phyloP scores from a whole-genome alignment of 1,140 invertebrate genomes.

The Laodelphax striatellus region DNA sequence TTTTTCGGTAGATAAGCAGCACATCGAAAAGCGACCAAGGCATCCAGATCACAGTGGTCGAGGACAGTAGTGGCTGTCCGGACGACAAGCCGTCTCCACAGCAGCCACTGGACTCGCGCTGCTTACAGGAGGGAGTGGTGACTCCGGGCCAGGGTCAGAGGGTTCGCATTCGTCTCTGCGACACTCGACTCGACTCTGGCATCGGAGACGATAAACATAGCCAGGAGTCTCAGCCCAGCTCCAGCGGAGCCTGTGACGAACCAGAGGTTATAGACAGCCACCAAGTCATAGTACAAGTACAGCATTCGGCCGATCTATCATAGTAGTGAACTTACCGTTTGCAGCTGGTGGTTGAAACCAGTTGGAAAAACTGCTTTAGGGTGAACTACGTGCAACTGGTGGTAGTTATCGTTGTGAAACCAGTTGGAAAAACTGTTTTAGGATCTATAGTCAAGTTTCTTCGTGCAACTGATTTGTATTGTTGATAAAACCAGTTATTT shows the following conservation, averaged over 20 bases:
- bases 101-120: background rate
- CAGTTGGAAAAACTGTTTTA: no score
- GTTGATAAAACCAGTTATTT: no score
- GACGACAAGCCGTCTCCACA: background rate
- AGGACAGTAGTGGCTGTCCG: background rate
- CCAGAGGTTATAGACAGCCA: background rate
- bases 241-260: constrained; percentile 16
- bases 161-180: constrained; percentile 20
- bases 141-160: constrained; percentile 12
- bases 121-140: background rate
- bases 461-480: no score
- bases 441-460: no score
- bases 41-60: constrained; percentile 11
- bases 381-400: no score
- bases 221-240: constrained; percentile 21
- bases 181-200: constrained; percentile 21
- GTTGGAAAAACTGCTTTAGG: no score
- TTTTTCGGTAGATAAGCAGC: background rate
- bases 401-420: no score
- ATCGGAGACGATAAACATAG: constrained; percentile 23
- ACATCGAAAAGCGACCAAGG: constrained; percentile 9
- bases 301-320: background rate
- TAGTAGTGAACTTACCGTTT: background rate
- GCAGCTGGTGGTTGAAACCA: no score
- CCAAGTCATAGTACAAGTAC: background rate